Evolutionary conservation across 2,113 vertebrate species (phyloP).

Genomic region (Arizona elegans): DNA sequence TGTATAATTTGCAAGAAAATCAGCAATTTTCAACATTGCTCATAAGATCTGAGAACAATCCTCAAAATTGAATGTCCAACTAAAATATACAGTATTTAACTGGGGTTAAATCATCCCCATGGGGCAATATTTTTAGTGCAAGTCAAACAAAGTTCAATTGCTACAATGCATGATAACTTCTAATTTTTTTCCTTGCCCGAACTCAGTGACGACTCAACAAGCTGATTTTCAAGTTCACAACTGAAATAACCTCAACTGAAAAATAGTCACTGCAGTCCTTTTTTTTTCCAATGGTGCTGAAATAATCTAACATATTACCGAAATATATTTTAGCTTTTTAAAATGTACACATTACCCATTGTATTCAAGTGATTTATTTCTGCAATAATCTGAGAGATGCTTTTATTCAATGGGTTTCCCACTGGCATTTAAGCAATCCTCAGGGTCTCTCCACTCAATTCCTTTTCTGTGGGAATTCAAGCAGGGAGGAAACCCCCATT

Average conservation of each 20-base stretch:
- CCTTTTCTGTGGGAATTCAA: background rate
- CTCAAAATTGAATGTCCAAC: background rate
- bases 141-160: background rate
- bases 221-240: background rate
- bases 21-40: background rate
- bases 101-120: background rate
- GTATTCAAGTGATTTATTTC: background rate
- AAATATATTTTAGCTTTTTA: background rate
- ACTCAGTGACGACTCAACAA: too few relatives aligned
- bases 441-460: background rate
- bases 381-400: background rate
- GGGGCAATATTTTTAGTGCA: background rate
- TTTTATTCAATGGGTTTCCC: background rate
- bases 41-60: background rate
- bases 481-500: background rate
- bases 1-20: background rate
- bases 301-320: background rate
- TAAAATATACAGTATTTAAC: background rate
- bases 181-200: background rate
- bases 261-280: background rate
- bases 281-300: background rate
- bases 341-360: background rate
- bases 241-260: background rate
- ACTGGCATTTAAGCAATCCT: background rate
- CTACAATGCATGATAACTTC: background rate